phyloP scores from a whole-genome alignment of 2,888 invertebrate genomes.

The Noctuana brunneofusca region DNA sequence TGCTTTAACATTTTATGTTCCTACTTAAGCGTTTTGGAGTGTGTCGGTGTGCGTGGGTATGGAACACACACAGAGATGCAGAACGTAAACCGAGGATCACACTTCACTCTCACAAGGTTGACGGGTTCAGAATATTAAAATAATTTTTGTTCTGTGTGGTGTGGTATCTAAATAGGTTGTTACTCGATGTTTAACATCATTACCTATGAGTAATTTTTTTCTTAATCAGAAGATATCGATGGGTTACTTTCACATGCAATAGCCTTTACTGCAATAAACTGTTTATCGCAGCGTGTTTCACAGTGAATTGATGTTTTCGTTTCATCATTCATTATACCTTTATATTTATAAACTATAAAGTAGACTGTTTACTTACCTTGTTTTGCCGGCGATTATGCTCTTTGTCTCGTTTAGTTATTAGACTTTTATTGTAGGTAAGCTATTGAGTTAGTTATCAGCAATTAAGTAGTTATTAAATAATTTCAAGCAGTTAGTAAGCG shows the following conservation, averaged over 20 bases:
- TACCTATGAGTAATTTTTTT: background rate
- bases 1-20: background rate
- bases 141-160: conserved; percentile 50
- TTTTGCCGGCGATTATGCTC: background rate
- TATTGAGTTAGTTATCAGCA: background rate
- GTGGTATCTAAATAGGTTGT: conserved; percentile 25
- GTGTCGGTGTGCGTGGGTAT: background rate
- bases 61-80: conserved; percentile 16
- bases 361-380: background rate
- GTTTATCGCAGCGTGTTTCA: background rate
- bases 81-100: conserved; percentile 42
- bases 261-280: background rate
- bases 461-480: background rate
- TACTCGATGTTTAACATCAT: background rate
- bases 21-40: background rate
- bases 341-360: background rate
- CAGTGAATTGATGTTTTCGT: background rate
- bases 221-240: background rate
- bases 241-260: background rate
- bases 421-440: background rate
- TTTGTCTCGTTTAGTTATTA: background rate
- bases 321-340: background rate
- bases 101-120: conserved; percentile 54
- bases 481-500: conserved; percentile 17
- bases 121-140: conserved; percentile 51